Evolutionary conservation across 2,888 invertebrate species (phyloP).

Genomic region (Melangyna quadrimaculata): DNA sequence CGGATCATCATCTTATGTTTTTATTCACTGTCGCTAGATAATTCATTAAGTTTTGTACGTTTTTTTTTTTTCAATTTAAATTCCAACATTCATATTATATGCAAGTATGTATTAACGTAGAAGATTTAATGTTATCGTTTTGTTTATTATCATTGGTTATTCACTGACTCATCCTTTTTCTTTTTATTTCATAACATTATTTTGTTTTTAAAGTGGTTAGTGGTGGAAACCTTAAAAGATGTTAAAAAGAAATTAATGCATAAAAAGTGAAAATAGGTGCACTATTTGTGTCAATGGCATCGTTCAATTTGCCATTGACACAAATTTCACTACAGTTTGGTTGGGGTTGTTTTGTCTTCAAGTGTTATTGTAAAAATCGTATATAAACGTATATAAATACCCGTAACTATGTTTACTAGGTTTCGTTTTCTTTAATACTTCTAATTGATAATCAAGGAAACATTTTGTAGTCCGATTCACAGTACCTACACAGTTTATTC

Average conservation of each 20-base stretch:
- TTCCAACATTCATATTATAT: neutral
- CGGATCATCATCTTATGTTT: conserved; percentile 49
- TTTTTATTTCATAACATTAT: neutral
- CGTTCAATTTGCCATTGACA: too few species aligned
- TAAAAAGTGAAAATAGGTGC: neutral
- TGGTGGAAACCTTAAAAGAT: conserved; percentile 28
- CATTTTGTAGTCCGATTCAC: too few species aligned
- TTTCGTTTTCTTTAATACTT: too few species aligned
- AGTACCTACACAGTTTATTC: too few species aligned
- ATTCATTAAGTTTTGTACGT: neutral
- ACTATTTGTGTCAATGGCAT: too few species aligned
- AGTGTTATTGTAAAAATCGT: neutral
- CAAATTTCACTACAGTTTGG: neutral
- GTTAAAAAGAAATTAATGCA: neutral
- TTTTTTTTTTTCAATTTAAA: neutral
- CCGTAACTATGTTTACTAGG: too few species aligned
- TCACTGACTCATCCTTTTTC: neutral
- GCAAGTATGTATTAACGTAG: neutral
- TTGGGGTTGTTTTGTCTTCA: neutral
- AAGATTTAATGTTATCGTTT: neutral
- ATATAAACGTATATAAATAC: too few species aligned
- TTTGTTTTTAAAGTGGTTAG: neutral
- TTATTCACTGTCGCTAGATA: conserved; percentile 5
- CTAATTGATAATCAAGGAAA: neutral
- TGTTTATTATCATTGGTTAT: neutral